Evolutionary conservation across 2,888 invertebrate genomes (phyloP), one percentile per base, ranked within the genome.

Genomic region (Diabrotica balteata): DNA sequence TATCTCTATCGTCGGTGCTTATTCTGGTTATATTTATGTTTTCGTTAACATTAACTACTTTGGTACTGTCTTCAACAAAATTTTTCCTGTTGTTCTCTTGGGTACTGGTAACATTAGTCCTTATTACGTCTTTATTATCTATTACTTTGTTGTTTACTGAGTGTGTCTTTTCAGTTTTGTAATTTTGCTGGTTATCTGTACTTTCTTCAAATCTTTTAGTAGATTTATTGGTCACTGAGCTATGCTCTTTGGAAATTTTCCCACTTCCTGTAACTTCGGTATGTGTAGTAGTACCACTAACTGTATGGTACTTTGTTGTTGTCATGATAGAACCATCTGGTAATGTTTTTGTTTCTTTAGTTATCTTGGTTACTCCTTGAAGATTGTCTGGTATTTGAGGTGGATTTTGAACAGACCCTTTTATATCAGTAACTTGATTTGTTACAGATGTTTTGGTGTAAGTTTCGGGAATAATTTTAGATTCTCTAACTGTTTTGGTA

Each of bases 1-100:
- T 10, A 49, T 60, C 52, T 53, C 61, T 63, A 53, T 65, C 50
- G 63, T 63, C 47, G 54, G 53, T 53, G 32, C 22, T 10, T 49
- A 49, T 9, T 32, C 32, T 32, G 32, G 32, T 32, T 32, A 32
- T 32, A 32, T 32, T 32, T 32, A 32, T 32, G 32, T 32, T 32
- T 32, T 32, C 32, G 32, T 32, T 32, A 32, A 32, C 32, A 32
- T 32, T 32, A 32, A 5, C 5, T 5, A 32, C 32, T 32, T 32
- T 32, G 32, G 32, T 32, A 4, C 5, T 32, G 5, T 32, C 5
- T 32, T 32, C 32, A 32, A 32, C 32, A 32, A 32, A 32, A 32
- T 32, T 32, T 32, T 32, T 32, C 32, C 32, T 32, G 5, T 32
- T 32, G 32, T 32, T 5, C 32, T 32, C 32, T 32, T 32, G 32